These are phyloP conservation scores for Sebastes matsubarae DNA, from an alignment of 2,797 vertebrate genomes.

Conservation along the genomic window DNA sequence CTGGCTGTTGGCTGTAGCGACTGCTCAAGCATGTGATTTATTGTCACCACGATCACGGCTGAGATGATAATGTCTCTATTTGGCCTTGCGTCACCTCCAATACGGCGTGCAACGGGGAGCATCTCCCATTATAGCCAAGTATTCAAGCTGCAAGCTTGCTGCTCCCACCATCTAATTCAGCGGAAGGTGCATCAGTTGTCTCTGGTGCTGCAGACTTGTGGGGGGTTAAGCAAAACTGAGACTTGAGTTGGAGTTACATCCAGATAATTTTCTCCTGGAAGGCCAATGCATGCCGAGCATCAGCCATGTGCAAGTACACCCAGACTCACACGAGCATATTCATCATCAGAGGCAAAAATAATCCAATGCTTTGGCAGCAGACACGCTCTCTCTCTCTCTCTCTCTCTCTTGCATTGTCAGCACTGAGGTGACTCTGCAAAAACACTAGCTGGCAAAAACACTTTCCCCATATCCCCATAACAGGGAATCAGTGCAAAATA, in stretches of 20 bases:
- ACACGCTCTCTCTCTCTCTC: conserved; percentile 23
- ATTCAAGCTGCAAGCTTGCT: not conserved
- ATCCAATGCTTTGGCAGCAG: not conserved
- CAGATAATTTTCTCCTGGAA: not conserved
- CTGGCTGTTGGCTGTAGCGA: no score
- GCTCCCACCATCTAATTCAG: not conserved
- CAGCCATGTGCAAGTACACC: not conserved
- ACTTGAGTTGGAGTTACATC: not conserved
- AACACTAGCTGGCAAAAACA: conserved; percentile 22
- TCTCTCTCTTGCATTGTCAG: not conserved
- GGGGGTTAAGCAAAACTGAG: not conserved
- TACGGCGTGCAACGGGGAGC: not conserved
- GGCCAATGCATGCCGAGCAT: not conserved
- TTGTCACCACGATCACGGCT: not conserved
- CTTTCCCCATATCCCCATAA: not conserved
- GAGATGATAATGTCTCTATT: not conserved
- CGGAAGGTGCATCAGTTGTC: not conserved
- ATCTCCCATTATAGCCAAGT: not conserved
- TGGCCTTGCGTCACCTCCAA: not conserved
- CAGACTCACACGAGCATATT: not conserved
- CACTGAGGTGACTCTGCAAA: conserved; percentile 48
- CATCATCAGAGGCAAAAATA: not conserved
- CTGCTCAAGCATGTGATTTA: not conserved
- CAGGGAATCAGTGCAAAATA: not conserved
- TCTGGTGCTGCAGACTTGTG: not conserved